Base-by-base conservation (phyloP, 2,113 vertebrate genomes). In the Mus spicilegus region DNA sequence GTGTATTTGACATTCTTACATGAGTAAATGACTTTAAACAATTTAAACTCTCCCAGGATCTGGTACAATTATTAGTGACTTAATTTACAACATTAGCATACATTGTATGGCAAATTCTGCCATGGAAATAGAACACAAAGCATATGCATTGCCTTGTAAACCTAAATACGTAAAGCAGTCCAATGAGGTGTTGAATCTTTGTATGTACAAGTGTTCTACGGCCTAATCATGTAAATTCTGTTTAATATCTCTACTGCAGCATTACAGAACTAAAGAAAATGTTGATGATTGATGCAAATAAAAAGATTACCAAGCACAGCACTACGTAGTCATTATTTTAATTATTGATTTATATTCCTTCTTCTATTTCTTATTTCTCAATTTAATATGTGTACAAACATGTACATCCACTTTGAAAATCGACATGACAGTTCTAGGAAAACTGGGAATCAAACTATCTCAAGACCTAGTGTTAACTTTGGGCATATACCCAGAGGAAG, bases 291-390 rank as follows among this genome's bases (percentile, higher is more conserved):
- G 9, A 54, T 73, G 16, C 1, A 33, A 26, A 26, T 42, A 42
- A 30, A 63, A 51, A 51, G 10, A 3, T 33, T 82, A 20, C 8
- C 11, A 0, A 42, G 0, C 28, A 39, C 4, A 22, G 6, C 8
- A 19, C 7, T 16, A 67, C 33, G 1, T 42, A 42, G 3, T 33
- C 26, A 54, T 65, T 54, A 61, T 28, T 58, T 49, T 70, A 86
- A 33, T 42, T 84, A 42, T 42, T 65, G 39, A 46, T 30, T 39
- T 63, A 42, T 42, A 42, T 42, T 10, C 7, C 26, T 42, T 39
- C 3, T 82, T 39, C 20, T 30, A 42, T 33, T 33, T 46, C 6
- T 67, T 85, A 19, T 33, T 20, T 49, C 28, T 22, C 9, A 67
- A 49, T 49, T 63, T 49, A 28, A 49, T 11, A 33, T 28, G 36